Evolutionary conservation across 2,888 invertebrate genomes (phyloP).

Genomic region (Lasioglossum leucozonium): DNA sequence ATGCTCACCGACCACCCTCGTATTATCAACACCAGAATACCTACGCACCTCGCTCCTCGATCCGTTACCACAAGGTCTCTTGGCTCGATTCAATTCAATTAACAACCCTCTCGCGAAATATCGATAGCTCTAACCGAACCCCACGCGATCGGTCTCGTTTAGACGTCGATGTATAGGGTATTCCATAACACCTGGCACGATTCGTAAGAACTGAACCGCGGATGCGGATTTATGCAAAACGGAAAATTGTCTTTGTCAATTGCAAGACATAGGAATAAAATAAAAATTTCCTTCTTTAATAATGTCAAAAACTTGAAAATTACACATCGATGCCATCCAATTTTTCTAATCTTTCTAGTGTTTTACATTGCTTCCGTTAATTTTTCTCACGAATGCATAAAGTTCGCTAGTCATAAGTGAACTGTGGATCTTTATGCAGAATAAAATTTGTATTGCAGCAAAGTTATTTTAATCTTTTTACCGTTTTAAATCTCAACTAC

Average conservation of each 20-base stretch:
- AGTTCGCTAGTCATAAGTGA: background rate
- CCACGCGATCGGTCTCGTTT: background rate
- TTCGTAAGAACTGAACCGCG: background rate
- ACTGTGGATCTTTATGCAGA: no score
- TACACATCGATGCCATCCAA: no score
- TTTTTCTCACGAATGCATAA: background rate
- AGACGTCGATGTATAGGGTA: background rate
- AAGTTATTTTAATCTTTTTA: no score
- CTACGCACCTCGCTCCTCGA: constrained; percentile 84
- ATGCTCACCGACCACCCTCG: constrained; percentile 77
- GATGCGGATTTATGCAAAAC: background rate
- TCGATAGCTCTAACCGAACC: constrained; percentile 20
- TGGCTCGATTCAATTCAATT: constrained; percentile 68
- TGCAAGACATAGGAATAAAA: background rate
- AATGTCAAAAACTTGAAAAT: background rate
- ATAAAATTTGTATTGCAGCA: no score
- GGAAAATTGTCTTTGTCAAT: background rate
- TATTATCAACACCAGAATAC: constrained; percentile 80
- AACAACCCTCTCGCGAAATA: constrained; percentile 39
- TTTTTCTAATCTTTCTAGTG: no score
- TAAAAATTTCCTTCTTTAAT: background rate
- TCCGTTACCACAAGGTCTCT: constrained; percentile 84
- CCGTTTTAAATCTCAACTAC: no score
- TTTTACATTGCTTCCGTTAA: no score
- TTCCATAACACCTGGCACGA: background rate